Evolutionary conservation across 2,888 invertebrate species (phyloP).

Genomic region (Eupithecia insigniata): DNA sequence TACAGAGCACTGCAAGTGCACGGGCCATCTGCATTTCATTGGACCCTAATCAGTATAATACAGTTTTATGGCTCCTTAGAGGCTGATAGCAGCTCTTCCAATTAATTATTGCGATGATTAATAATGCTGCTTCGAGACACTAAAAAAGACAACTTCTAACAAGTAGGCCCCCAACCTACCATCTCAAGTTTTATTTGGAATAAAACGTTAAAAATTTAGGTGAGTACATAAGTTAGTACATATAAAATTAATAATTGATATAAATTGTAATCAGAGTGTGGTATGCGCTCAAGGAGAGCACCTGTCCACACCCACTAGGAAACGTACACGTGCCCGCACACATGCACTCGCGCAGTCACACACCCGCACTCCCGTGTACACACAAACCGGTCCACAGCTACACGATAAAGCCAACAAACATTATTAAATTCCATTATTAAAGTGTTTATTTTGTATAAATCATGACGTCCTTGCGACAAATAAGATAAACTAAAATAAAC

Average conservation of each 20-base stretch:
- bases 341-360: background rate
- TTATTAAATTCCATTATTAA: slow-evolving; percentile 48
- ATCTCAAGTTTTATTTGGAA: background rate
- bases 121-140: background rate
- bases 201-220: background rate
- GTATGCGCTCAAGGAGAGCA: slow-evolving; percentile 49
- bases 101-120: background rate
- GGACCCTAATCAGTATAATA: slow-evolving; percentile 15
- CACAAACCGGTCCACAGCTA: slow-evolving; percentile 19
- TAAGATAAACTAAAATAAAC: slow-evolving; percentile 44
- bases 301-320: slow-evolving; percentile 62
- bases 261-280: slow-evolving; percentile 11
- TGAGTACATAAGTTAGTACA: background rate
- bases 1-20: background rate
- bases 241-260: background rate
- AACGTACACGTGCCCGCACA: slow-evolving; percentile 26
- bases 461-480: slow-evolving; percentile 51
- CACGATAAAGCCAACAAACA: slow-evolving; percentile 30
- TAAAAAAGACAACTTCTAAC: no score
- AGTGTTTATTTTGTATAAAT: slow-evolving; percentile 52
- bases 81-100: background rate
- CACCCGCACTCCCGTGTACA: slow-evolving; percentile 17
- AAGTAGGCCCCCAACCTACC: background rate
- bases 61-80: background rate
- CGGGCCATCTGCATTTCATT: background rate